Conservation (phyloP, 2,797 vertebrate species). For the Rallus crepitans region DNA sequence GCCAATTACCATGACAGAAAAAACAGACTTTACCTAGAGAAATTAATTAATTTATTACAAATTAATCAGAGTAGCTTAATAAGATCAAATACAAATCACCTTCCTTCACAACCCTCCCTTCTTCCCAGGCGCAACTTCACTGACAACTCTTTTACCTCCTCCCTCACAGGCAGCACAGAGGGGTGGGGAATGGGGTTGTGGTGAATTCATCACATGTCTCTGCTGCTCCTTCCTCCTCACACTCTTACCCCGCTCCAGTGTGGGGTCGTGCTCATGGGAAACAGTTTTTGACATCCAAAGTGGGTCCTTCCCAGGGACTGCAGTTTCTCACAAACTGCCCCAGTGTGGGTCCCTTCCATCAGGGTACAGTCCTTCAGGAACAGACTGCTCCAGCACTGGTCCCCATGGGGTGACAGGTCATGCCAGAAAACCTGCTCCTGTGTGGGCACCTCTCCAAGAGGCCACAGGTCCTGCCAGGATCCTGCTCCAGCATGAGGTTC, state of each 20-base stretch:
- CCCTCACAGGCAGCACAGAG: neutral
- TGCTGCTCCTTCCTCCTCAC: neutral
- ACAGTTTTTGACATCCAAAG: neutral
- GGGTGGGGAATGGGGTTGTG: accelerated
- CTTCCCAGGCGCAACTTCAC: neutral
- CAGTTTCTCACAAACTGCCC: neutral
- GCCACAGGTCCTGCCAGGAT: neutral
- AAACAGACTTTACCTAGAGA: neutral
- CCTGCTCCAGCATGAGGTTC: neutral
- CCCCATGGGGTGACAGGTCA: accelerated
- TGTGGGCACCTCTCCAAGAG: neutral
- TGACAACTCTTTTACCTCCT: neutral
- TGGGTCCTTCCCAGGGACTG: neutral
- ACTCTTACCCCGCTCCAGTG: neutral
- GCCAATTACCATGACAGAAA: accelerated
- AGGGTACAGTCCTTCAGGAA: neutral
- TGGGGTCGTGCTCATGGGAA: neutral
- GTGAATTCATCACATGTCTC: neutral
- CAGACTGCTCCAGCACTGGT: neutral
- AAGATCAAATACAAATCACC: neutral
- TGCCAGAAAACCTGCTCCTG: neutral
- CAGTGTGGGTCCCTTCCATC: neutral
- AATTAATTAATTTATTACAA: neutral
- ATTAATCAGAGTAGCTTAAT: neutral
- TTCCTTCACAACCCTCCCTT: accelerated